Percentiles rank a stretch among this genome's conserved stretches.
phyloP scores from a whole-genome alignment of 2,797 vertebrate genomes.

The Diplodus sargus region DNA sequence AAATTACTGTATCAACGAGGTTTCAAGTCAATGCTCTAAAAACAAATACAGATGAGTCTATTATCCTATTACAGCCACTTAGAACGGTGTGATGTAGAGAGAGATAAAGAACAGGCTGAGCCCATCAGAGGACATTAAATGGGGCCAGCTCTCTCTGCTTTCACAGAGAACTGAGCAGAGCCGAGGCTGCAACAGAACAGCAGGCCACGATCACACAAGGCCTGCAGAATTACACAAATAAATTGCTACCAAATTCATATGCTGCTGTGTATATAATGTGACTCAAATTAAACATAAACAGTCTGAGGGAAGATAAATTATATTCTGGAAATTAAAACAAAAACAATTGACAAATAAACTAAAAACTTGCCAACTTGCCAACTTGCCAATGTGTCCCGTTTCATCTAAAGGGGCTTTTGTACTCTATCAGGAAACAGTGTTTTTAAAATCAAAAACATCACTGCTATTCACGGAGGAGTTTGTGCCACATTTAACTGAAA shows the following conservation, averaged over 20 bases:
- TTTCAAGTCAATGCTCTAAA: slow-evolving; percentile 76
- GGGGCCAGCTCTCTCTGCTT: slow-evolving; percentile 64
- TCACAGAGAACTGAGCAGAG: slow-evolving; percentile 58
- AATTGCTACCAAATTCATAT: slow-evolving; percentile 69
- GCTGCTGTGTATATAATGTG: slow-evolving; percentile 61
- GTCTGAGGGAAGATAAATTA: slow-evolving; percentile 58
- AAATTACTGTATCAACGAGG: slow-evolving; percentile 75
- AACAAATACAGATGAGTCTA: slow-evolving; percentile 82
- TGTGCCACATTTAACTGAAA: background rate
- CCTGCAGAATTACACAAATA: slow-evolving; percentile 78
- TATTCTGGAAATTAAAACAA: slow-evolving; percentile 73
- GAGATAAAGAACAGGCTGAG: slow-evolving; percentile 78
- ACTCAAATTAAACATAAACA: slow-evolving; percentile 71
- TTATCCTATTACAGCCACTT: slow-evolving; percentile 82
- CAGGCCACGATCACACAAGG: slow-evolving; percentile 62
- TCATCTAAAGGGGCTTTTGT: slow-evolving; percentile 5
- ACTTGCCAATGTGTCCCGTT: slow-evolving; percentile 43
- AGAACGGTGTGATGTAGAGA: slow-evolving; percentile 67
- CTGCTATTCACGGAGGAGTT: slow-evolving; percentile 25
- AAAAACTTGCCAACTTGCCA: slow-evolving; percentile 64
- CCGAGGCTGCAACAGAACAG: slow-evolving; percentile 41
- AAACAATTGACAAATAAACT: slow-evolving; percentile 67
- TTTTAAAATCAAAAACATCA: slow-evolving; percentile 7
- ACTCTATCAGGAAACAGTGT: slow-evolving; percentile 26
- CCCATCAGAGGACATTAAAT: slow-evolving; percentile 82